Base-by-base conservation (phyloP, 2,888 invertebrate species). In the Ectemnius cavifrons region DNA sequence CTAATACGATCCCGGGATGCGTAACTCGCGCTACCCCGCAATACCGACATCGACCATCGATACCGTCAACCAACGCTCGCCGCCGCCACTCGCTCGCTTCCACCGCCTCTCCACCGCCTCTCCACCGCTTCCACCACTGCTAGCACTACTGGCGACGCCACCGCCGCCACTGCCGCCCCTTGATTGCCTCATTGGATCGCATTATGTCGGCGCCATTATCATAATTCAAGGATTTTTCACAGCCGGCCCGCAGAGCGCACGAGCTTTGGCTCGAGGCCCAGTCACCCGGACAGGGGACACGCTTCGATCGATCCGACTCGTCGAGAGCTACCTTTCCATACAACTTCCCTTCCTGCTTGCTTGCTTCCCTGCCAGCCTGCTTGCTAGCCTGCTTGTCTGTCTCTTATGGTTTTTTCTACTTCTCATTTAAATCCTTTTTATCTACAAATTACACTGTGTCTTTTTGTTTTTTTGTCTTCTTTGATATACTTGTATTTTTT, bases 161-260 rank as follows among this genome's bases (percentile, higher is more conserved):
- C 73, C 71, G 69, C 71, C 70, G 70, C 85, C 77, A 77, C 85
- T 83, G 82, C 80, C 84, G 81, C 84, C 88, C 86, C 89, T 89
- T 89, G 90, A 90, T 91, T 91, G 90, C 90, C 90, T 90, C 90
- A 89, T 90, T 90, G 88, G 89, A 90, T 90, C 89, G 90, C 89
- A 90, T 91, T 90, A 90, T 89, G 89, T 89, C 87, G 81, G 79
- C 85, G 84, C 89, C 89, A 90, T 90, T 91, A 91, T 91, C 90
- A 91, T 91, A 90, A 91, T 91, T 91, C 89, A 89, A 79, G 84
- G 83, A 88, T 88, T 91, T 91, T 91, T 88, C 84, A 87, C 82
- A 82, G 76, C 72, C 84, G 68, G 82, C 80, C 84, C 83, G 71
- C 82, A 84, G 82, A 86, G 84, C 83, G 82, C 81, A 80, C 77